Percentiles rank a stretch among this genome's conserved stretches.
These are phyloP conservation scores for Aphis craccivora DNA, from an alignment of 1,140 invertebrate genomes.

Conservation along the genomic window DNA sequence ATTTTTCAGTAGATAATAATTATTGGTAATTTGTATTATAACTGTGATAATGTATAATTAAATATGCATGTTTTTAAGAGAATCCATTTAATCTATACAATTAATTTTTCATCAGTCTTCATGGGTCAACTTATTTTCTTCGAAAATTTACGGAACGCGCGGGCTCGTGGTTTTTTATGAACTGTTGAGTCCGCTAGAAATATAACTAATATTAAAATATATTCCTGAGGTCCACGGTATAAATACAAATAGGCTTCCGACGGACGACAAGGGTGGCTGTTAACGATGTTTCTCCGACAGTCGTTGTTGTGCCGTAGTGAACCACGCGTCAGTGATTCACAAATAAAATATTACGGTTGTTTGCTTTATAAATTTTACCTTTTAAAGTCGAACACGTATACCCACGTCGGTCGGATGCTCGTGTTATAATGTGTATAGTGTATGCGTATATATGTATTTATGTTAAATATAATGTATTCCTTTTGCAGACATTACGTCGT, in stretches of 20 bases:
- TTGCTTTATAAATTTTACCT: neutral
- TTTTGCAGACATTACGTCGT: neutral
- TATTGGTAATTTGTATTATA: no score
- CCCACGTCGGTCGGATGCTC: neutral
- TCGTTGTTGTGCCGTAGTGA: neutral
- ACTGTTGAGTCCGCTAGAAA: no score
- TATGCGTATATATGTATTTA: neutral
- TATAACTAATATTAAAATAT: no score
- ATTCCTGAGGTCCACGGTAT: no score
- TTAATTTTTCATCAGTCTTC: neutral
- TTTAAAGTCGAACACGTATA: neutral
- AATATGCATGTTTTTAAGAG: neutral
- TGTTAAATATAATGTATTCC: neutral
- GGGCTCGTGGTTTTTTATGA: no score
- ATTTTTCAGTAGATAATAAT: no score
- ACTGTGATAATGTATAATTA: no score
- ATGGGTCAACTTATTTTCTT: no score
- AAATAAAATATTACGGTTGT: neutral
- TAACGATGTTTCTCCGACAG: neutral
- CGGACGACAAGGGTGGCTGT: no score
- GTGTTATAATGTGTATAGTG: neutral
- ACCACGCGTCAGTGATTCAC: neutral
- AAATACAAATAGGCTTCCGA: no score
- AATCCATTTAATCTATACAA: neutral
- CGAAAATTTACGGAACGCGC: no score